phyloP scores from a whole-genome alignment of 2,113 vertebrate genomes.

The Ptilorrhoa leucosticta region DNA sequence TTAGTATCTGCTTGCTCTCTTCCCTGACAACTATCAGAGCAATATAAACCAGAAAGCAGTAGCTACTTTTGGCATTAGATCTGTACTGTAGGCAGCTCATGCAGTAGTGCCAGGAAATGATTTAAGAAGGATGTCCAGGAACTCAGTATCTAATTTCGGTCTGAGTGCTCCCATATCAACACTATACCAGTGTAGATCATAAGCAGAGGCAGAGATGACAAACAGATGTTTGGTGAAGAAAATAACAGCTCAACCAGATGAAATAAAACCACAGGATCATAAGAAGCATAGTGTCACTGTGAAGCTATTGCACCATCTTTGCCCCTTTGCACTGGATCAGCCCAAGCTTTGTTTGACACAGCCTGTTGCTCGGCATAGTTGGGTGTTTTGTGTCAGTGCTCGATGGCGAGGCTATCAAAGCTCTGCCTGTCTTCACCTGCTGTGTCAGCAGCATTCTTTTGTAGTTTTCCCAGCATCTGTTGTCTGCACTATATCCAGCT shows the following conservation, averaged over 20 bases:
- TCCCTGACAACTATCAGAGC: background rate
- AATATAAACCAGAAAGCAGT: background rate
- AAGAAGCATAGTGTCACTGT: background rate
- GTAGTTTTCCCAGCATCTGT: background rate
- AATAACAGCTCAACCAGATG: background rate
- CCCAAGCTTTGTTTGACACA: background rate
- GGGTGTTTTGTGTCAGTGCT: background rate
- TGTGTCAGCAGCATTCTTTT: background rate
- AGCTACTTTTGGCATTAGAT: background rate
- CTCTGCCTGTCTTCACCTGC: background rate
- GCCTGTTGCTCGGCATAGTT: background rate
- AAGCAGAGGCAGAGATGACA: conserved; percentile 10
- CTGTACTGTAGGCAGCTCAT: background rate
- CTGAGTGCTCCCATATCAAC: background rate
- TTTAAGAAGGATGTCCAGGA: conserved; percentile 36
- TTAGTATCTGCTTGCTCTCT: background rate
- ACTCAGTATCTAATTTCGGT: conserved; percentile 26
- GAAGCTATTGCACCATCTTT: background rate
- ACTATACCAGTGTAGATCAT: background rate
- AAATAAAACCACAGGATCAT: background rate
- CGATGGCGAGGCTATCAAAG: fast-evolving
- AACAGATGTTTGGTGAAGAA: conserved; percentile 12
- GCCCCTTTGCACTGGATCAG: background rate
- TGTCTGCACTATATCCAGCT: background rate
- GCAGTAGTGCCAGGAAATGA: conserved; percentile 1